phyloP scores from a whole-genome alignment of 2,888 invertebrate genomes.

The Oscheius myriophilus region DNA sequence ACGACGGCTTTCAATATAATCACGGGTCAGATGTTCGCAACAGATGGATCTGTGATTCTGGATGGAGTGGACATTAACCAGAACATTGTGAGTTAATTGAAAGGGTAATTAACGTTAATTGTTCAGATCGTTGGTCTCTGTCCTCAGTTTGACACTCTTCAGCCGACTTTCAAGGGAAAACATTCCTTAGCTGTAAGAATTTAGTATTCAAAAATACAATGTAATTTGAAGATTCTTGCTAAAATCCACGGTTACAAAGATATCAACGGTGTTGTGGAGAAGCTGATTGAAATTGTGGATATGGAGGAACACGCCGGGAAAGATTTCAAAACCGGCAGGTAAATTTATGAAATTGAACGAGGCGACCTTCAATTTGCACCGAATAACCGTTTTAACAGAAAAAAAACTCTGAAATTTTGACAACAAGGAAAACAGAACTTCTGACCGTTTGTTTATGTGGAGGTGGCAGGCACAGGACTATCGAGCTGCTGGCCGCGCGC shows the following conservation, averaged over 20 bases:
- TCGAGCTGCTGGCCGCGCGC: too few relatives aligned
- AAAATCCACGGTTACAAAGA: constrained; percentile 47
- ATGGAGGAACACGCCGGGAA: constrained; percentile 61
- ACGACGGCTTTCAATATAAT: constrained; percentile 66
- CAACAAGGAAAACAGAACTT: too few relatives aligned
- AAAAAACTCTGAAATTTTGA: too few relatives aligned
- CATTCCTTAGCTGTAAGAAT: constrained; percentile 48
- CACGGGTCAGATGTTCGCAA: constrained; percentile 48
- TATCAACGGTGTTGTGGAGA: constrained; percentile 38
- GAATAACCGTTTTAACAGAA: too few relatives aligned
- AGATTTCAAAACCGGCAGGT: constrained; percentile 44
- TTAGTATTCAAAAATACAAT: not conserved
- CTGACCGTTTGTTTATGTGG: too few relatives aligned
- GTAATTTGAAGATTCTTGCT: constrained; percentile 43
- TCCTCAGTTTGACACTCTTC: constrained; percentile 64
- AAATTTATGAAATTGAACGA: constrained; percentile 77
- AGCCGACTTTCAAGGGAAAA: constrained; percentile 57
- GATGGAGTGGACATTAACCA: constrained; percentile 44
- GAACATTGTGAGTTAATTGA: constrained; percentile 15
- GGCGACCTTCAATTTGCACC: constrained; percentile 74
- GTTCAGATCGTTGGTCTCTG: constrained; percentile 60
- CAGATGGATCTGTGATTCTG: constrained; percentile 51
- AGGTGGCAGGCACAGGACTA: too few relatives aligned
- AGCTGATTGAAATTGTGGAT: constrained; percentile 55
- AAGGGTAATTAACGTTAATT: too few relatives aligned